Conservation (phyloP, 2,888 invertebrate genomes). For the Exocentrus adspersus region DNA sequence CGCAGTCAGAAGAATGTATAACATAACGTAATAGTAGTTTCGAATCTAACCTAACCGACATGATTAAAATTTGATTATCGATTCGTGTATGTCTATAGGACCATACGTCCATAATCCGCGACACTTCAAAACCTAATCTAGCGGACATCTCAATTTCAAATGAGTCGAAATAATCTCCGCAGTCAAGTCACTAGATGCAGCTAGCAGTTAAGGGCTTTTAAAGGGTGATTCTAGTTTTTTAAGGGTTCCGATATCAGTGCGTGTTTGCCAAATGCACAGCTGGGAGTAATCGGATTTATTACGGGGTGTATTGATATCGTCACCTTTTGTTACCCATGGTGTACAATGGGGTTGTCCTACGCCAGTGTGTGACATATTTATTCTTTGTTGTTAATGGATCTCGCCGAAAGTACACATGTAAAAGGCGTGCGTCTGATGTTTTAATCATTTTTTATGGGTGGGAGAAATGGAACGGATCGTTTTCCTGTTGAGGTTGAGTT, state of each 20-base stretch:
- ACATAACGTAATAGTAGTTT: too few relatives aligned
- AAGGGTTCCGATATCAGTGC: constrained; percentile 53
- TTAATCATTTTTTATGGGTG: constrained; percentile 48
- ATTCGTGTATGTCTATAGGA: constrained; percentile 1
- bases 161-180: constrained; percentile 54
- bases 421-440: constrained; percentile 56
- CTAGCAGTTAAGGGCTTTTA: constrained; percentile 47
- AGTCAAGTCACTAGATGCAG: constrained; percentile 38
- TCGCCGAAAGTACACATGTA: constrained; percentile 58
- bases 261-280: constrained; percentile 62
- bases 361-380: constrained; percentile 56
- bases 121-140: constrained; percentile 47
- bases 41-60: too few relatives aligned
- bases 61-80: constrained; percentile 7
- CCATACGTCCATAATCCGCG: constrained; percentile 5
- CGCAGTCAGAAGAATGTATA: too few relatives aligned
- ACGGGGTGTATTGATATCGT: constrained; percentile 54
- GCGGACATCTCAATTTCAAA: constrained; percentile 57
- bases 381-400: constrained; percentile 51
- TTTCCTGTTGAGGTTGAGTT: constrained; percentile 37
- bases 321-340: constrained; percentile 48
- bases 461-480: constrained; percentile 43
- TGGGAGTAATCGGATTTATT: constrained; percentile 63
- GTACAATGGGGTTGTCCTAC: constrained; percentile 48
- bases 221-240: constrained; percentile 44